Evolutionary conservation across 2,113 vertebrate genomes (phyloP).

Genomic region (Psilopsiagon aymara): DNA sequence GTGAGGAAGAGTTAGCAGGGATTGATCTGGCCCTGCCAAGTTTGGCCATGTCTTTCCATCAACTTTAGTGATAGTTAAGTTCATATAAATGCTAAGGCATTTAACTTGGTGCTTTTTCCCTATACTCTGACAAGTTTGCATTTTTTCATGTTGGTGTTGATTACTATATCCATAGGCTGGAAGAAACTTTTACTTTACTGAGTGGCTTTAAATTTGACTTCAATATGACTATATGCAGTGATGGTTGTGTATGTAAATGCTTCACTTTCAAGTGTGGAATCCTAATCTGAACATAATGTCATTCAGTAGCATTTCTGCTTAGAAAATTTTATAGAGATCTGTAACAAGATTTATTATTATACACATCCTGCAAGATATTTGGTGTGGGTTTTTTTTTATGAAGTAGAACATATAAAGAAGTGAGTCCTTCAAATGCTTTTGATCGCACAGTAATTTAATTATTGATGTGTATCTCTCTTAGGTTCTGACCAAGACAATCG

Average conservation of each 20-base stretch:
- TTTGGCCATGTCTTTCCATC: neutral
- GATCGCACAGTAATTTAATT: neutral
- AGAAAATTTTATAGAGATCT: fast-evolving
- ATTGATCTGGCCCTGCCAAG: neutral
- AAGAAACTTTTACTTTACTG: neutral
- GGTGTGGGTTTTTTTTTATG: no score
- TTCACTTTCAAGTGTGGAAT: neutral
- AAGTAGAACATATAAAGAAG: neutral
- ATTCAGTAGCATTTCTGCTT: neutral
- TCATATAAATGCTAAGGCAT: neutral
- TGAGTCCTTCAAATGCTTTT: neutral
- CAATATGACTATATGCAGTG: neutral
- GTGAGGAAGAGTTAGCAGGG: neutral
- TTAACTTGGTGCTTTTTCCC: neutral
- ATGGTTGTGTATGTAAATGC: neutral
- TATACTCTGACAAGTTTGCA: neutral
- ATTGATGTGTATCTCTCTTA: neutral
- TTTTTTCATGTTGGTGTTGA: neutral
- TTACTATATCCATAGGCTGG: neutral
- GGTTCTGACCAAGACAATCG: conserved; percentile 73
- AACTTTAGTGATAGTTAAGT: neutral
- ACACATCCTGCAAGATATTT: neutral
- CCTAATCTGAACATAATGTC: neutral
- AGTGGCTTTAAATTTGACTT: neutral
- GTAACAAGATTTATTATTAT: neutral